phyloP scores from a whole-genome alignment of 2,888 invertebrate species.

The Pherbina coryleti region DNA sequence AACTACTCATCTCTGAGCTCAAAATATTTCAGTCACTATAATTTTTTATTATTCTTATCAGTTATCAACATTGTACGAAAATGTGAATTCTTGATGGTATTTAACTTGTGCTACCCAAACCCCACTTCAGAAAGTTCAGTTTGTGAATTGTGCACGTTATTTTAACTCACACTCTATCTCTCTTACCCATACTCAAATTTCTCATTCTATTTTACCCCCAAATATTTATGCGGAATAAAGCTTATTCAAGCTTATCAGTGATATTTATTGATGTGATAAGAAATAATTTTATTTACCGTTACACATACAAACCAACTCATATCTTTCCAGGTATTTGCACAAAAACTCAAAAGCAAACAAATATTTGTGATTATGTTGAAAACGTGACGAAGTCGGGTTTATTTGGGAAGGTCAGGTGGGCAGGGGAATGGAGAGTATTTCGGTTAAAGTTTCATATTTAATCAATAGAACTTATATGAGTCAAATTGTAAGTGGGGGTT shows the following conservation, averaged over 20 bases:
- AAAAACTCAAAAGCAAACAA: conserved; percentile 24
- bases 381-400: background rate
- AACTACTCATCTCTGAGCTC: too few relatives aligned
- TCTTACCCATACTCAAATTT: background rate
- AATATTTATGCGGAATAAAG: too few relatives aligned
- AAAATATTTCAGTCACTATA: too few relatives aligned
- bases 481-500: background rate
- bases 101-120: background rate
- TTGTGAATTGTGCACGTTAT: too few relatives aligned
- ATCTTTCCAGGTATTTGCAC: conserved; percentile 41
- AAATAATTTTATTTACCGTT: conserved; percentile 5
- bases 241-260: conserved; percentile 12
- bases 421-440: background rate
- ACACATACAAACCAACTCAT: background rate
- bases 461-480: background rate
- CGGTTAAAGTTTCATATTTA: conserved; percentile 8
- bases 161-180: background rate
- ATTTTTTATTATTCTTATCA: too few relatives aligned
- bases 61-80: too few relatives aligned
- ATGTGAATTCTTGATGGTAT: too few relatives aligned
- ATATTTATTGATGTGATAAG: conserved; percentile 36
- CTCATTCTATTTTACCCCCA: background rate
- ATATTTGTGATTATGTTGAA: conserved; percentile 31
- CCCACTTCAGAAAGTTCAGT: too few relatives aligned
- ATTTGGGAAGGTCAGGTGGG: background rate